Base-by-base conservation (phyloP, 2,888 invertebrate species). In the Balanococcus diminutus region DNA sequence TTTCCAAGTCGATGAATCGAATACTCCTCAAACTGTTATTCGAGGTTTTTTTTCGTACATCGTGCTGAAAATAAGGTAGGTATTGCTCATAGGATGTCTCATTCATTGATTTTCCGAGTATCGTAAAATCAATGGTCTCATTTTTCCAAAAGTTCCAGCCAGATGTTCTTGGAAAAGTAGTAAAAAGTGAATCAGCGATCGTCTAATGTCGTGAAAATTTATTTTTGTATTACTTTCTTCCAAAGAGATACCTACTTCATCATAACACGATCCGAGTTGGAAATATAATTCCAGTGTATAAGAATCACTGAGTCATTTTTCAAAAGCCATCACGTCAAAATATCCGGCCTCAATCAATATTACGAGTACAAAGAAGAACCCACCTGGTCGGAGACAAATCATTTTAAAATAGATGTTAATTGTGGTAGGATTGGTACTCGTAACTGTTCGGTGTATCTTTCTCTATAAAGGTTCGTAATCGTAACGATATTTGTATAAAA, bases 1-100 rank as follows among this genome's bases (percentile, higher is more conserved):
- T 19, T 56, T 46, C n/a, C 16, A 28, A 56, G 82, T 82, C 82
- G 82, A 79, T 79, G 75, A 79, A 79, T 79, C 67, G 25, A 79
- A 36, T 79, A 19, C 75, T 79, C 75, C 75, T 79, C 75, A 79
- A 79, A 79, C 75, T 36, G 36, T 36, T 36, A 79, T 32, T 11
- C 16, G 28, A 28, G 28, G 28, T 16, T 67, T 16, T 4, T 67
- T 28, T 28, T 19, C 67, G n/a, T 56, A 56, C 19, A 56, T 28
- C 28, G 1, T 8, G n/a, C 1, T 46, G n/a, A n/a, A 61, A 25
- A n/a, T n/a, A n/a, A n/a, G n/a, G n/a, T n/a, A n/a, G n/a, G n/a
- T 25, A 67, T 67, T 28, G 28, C 67, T 67, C 31, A 28, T 28
- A 3, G 4, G n/a, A n/a, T n/a, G n/a, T n/a, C n/a, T n/a, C n/a